Base-by-base conservation (phyloP, 2,888 invertebrate species). In the Hirtodrosophila trivittata region DNA sequence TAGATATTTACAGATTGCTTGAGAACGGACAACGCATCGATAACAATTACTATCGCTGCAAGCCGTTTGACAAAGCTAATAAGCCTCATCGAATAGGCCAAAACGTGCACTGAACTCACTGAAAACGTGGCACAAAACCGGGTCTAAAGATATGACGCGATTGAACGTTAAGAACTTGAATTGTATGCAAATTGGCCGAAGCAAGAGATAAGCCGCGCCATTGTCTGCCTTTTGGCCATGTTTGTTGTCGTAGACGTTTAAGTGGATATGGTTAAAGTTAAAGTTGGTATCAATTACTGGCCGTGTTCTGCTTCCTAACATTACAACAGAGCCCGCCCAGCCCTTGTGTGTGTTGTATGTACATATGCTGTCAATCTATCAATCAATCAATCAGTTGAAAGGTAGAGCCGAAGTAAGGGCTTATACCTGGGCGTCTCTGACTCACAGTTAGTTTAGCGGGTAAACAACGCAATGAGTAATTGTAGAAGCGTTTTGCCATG, bases 111-210 rank as follows among this genome's bases (percentile, higher is more conserved):
- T 60, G 63, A 73, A 56, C 73, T 56, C 8, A 33, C 28, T 54
- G 28, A 33, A 46, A 14, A 26, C 14, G 3, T 10, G n/a, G 13
- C 25, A 14, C 16, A 50, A 65, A 75, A 72, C 56, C 62, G 45
- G 58, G 52, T 65, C 50, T 66, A 59, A 42, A 57, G 25, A 41
- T 45, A 57, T 58, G 71, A 66, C 41, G 57, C 51, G 45, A 35
- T 38, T 63, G 51, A 21, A 60, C 35, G 62, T 49, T 58, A 59
- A 42, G 49, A 59, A 59, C 69, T 60, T 54, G 64, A 71, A 46
- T 42, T 39, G 58, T 63, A 86, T 86, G 83, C 77, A 78, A 83
- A 83, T 86, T 64, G 42, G 13, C 26, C 49, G 18, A 52, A 45
- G n/a, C 42, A 49, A 64, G 42, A 58, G 51, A 65, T 58, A 70